Percentiles rank a stretch among this genome's conserved stretches.
phyloP scores from a whole-genome alignment of 2,113 vertebrate genomes.

The Pseudopipra pipra region DNA sequence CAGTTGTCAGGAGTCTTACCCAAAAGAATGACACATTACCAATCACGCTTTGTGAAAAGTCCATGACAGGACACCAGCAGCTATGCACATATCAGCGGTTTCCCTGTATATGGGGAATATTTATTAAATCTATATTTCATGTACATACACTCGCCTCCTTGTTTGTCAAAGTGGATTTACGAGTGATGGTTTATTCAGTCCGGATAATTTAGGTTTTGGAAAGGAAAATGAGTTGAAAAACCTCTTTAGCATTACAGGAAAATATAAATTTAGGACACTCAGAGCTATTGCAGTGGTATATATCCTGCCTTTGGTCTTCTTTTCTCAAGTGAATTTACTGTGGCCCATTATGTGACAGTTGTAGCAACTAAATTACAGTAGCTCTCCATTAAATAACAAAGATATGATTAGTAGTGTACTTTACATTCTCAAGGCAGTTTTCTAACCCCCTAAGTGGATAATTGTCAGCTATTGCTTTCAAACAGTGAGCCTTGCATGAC shows the following conservation, averaged over 20 bases:
- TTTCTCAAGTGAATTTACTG: constrained; percentile 60
- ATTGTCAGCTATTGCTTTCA: constrained; percentile 72
- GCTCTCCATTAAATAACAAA: constrained; percentile 70
- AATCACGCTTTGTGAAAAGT: background rate
- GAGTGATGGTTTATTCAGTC: constrained; percentile 1
- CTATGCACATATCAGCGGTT: background rate
- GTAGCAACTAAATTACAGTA: constrained; percentile 64
- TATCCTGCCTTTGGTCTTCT: constrained; percentile 27
- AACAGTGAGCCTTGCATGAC: constrained; percentile 45
- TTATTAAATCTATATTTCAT: constrained; percentile 68
- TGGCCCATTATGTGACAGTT: constrained; percentile 36
- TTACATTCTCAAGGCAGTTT: constrained; percentile 69
- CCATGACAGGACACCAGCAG: background rate
- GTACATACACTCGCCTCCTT: background rate
- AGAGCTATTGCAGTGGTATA: constrained; percentile 11
- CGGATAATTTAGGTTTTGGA: constrained; percentile 39
- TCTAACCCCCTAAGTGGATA: constrained; percentile 70
- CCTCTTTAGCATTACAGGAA: constrained; percentile 18
- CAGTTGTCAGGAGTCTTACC: background rate
- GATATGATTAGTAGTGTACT: constrained; percentile 63
- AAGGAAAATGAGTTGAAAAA: constrained; percentile 51
- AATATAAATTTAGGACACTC: constrained; percentile 33
- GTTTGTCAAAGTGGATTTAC: constrained; percentile 46
- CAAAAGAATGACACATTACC: background rate
- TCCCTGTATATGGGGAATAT: background rate